phyloP scores from a whole-genome alignment of 2,797 vertebrate genomes.

The Micromesistius poutassou region DNA sequence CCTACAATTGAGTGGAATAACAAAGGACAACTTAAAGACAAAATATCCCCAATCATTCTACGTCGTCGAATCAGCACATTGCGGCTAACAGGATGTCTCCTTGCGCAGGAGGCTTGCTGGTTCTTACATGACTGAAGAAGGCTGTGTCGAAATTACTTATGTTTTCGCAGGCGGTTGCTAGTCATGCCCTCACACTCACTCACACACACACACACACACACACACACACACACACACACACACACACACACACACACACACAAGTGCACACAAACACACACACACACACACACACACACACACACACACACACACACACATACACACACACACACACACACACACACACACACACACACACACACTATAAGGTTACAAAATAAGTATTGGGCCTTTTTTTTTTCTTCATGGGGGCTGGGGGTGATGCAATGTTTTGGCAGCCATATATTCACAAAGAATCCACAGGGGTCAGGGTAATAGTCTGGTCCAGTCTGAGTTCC shows the following conservation, averaged over 20 bases:
- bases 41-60: slow-evolving; percentile 35
- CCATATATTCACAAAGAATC: slow-evolving; percentile 64
- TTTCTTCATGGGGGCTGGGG: slow-evolving; percentile 41
- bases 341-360: slow-evolving; percentile 21
- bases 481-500: slow-evolving; percentile 32
- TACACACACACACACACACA: no score
- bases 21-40: not conserved
- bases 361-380: slow-evolving; percentile 34
- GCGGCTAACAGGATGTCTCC: slow-evolving; percentile 61
- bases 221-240: slow-evolving; percentile 15
- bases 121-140: slow-evolving; percentile 61
- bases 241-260: slow-evolving; percentile 1
- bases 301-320: no score
- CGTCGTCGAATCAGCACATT: slow-evolving; percentile 59
- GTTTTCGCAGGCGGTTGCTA: slow-evolving; percentile 41
- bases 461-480: slow-evolving; percentile 42
- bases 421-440: slow-evolving; percentile 69
- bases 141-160: slow-evolving; percentile 47
- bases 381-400: slow-evolving; percentile 60
- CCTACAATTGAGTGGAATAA: not conserved
- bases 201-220: slow-evolving; percentile 16
- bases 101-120: slow-evolving; percentile 51
- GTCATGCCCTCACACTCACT: not conserved
- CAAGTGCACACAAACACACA: slow-evolving; percentile 18
- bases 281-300: slow-evolving; percentile 18